Percentiles rank a stretch among this genome's conserved stretches.
Conservation (phyloP, 2,113 vertebrate species). For the Siphamia tubifer region DNA sequence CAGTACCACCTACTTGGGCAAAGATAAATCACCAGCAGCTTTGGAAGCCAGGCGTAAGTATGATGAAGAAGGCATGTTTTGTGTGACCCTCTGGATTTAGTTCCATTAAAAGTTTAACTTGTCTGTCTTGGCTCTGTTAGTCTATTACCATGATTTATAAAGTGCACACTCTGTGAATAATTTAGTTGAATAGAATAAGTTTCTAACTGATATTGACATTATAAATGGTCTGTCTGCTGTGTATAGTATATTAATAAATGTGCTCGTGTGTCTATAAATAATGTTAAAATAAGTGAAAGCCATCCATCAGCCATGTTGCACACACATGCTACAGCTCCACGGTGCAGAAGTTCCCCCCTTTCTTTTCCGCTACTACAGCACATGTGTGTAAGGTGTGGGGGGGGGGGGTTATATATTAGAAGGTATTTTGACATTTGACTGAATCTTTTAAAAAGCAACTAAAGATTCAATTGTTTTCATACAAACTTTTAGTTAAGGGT, state of each 20-base stretch:
- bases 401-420: no score
- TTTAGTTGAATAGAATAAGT: not conserved
- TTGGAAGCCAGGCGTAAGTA: not conserved
- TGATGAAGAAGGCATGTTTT: not conserved
- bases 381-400: not conserved
- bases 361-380: no score
- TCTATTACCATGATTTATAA: slow-evolving; percentile 15
- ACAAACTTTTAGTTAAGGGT: no score
- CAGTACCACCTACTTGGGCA: not conserved
- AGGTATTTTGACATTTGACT: no score
- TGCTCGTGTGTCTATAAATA: not conserved
- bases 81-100: not conserved
- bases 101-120: slow-evolving; percentile 15
- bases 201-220: slow-evolving; percentile 3
- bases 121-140: not conserved
- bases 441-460: no score
- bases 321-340: not conserved
- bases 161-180: not conserved
- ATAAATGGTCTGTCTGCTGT: not conserved
- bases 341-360: no score
- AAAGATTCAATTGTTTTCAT: no score
- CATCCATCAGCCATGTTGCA: not conserved
- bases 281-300: not conserved
- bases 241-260: slow-evolving; percentile 1
- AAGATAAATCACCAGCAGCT: not conserved